Evolutionary conservation across 2,888 invertebrate genomes (phyloP).

Genomic region (Rhagium mordax): DNA sequence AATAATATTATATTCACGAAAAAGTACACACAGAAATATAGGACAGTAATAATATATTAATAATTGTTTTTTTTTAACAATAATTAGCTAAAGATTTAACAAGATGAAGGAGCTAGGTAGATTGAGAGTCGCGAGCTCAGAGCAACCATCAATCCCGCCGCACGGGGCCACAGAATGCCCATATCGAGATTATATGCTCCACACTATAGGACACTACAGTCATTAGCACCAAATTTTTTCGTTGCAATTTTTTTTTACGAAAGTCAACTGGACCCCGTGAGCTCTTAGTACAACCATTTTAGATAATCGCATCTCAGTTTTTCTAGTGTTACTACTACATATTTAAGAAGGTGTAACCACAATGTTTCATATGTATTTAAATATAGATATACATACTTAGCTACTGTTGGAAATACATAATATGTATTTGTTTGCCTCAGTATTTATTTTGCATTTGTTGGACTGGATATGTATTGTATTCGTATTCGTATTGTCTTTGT

Average conservation of each 20-base stretch:
- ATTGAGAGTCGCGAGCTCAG: slow-evolving; percentile 65
- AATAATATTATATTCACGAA: slow-evolving; percentile 58
- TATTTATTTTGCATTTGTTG: too few relatives aligned
- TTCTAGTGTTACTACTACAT: neutral
- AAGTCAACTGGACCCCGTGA: slow-evolving; percentile 62
- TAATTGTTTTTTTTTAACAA: slow-evolving; percentile 59
- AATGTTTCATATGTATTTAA: too few relatives aligned
- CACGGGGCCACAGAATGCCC: slow-evolving; percentile 59
- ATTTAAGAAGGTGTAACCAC: too few relatives aligned
- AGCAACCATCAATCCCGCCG: slow-evolving; percentile 59
- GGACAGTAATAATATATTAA: slow-evolving; percentile 58
- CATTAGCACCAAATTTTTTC: slow-evolving; percentile 70
- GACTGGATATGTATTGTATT: too few relatives aligned
- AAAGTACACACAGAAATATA: slow-evolving; percentile 70
- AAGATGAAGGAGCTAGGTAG: slow-evolving; percentile 65
- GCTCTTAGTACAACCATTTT: slow-evolving; percentile 53
- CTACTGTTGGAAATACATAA: too few relatives aligned
- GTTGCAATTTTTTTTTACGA: slow-evolving; percentile 67
- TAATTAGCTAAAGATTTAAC: slow-evolving; percentile 67
- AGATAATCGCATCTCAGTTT: neutral
- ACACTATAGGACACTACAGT: slow-evolving; percentile 61
- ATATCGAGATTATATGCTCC: slow-evolving; percentile 33
- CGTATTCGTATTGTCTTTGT: too few relatives aligned
- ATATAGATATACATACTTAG: too few relatives aligned
- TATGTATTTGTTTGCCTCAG: too few relatives aligned